Base-by-base conservation (phyloP, 1,140 invertebrate species). In the Halictus rubicundus region DNA sequence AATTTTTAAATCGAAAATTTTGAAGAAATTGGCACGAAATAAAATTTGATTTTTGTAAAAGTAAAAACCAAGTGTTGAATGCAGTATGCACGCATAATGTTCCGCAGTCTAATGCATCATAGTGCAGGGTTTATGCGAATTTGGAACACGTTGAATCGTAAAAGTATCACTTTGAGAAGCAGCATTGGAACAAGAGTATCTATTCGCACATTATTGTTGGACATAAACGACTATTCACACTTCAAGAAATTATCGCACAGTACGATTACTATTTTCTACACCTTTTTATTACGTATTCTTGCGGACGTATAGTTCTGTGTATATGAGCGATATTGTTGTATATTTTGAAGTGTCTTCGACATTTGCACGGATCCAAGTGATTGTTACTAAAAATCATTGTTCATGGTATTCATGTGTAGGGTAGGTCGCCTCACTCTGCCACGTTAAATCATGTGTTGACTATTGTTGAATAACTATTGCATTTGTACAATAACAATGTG, bases 81-180 rank as follows among this genome's bases (percentile, higher is more conserved):
- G 39, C 7, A 42, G 10, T 42, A 7, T 14, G 14, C 12, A 54
- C 2, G 4, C 49, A 54, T 54, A 54, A 21, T 19, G 16, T 39
- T 37, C 39, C 39, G 42, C 7, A n/a, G 10, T 16, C 25, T 21
- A 10, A 37, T 65, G 37, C n/a, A 65, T 65, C 39, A 42, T 14
- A 21, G 19, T 54, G 16, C 42, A 61, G 46, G 21, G 39, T 27
- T 42, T 73, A 63, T 63, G 2, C 5, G 63, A 64, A n/a, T 80
- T 54, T 52, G 16, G 7, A 49, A 27, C 32, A 63, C 32, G 19
- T 32, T 63, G 25, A 21, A 63, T 21, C 16, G 21, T 39, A 8
- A n/a, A 64, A 9, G 19, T 64, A 39, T 72, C 10, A 79, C 69
- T 79, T 72, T 69, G 39, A 72, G 68, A 25, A 49, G 3, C 27